phyloP scores from a whole-genome alignment of 2,888 invertebrate genomes.

The Yponomeuta cagnagella region DNA sequence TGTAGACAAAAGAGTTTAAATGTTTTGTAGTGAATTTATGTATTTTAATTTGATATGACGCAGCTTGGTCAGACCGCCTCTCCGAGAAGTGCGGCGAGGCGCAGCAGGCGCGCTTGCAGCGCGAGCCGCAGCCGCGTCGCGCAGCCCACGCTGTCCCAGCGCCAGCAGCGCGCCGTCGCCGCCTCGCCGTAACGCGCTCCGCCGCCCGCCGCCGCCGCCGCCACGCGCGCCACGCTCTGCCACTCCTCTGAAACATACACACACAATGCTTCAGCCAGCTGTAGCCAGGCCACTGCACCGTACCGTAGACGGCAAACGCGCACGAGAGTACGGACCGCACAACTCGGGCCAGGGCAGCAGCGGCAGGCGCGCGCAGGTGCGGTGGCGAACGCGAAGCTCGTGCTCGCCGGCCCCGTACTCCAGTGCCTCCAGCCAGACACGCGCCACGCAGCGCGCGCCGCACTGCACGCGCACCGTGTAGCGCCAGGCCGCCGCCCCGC shows the following conservation, averaged over 20 bases:
- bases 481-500: not conserved
- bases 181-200: not conserved
- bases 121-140: not conserved
- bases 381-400: not conserved
- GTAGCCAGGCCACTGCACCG: not conserved
- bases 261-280: not conserved
- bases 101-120: not conserved
- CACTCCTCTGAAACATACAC: not conserved
- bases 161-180: not conserved
- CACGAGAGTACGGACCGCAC: not conserved
- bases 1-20: not conserved
- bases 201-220: not conserved
- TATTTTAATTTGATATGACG: too few species aligned
- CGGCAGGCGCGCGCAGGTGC: not conserved
- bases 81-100: not conserved
- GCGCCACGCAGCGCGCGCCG: not conserved
- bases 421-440: conserved; percentile 1
- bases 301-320: not conserved
- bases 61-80: not conserved
- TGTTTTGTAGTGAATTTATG: too few species aligned
- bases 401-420: not conserved
- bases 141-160: not conserved
- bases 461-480: not conserved
- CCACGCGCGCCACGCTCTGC: not conserved
- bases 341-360: not conserved